phyloP scores from a whole-genome alignment of 2,888 invertebrate genomes.

The Caprella mutica region DNA sequence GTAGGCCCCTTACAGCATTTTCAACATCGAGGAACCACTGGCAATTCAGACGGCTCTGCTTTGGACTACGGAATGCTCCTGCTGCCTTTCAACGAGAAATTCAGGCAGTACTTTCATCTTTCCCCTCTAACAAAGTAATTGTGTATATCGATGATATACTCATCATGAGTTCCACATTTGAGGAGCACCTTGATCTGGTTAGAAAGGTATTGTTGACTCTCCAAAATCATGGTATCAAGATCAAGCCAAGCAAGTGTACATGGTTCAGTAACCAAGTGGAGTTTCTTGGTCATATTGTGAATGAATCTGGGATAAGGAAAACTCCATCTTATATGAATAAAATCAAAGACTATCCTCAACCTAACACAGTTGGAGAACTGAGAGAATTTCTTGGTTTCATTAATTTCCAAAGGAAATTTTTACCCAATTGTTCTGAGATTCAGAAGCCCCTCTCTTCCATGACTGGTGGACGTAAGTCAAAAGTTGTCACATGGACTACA shows the following conservation, averaged over 20 bases:
- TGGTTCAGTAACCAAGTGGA: neutral
- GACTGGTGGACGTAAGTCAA: neutral
- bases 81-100: conserved; percentile 7
- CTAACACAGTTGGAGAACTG: neutral
- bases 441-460: neutral
- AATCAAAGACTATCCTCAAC: neutral
- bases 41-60: neutral
- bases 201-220: neutral
- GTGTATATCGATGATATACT: neutral
- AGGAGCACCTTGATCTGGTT: neutral
- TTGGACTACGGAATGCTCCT: neutral
- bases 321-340: neutral
- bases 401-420: neutral
- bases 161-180: neutral
- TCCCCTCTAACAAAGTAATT: conserved; percentile 3
- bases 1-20: neutral
- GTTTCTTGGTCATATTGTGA: conserved; percentile 2
- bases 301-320: conserved; percentile 3
- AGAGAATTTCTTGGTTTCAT: neutral
- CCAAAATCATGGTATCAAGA: neutral
- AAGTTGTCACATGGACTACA: neutral
- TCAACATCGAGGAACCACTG: conserved; percentile 1
- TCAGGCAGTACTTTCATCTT: neutral
- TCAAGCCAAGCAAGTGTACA: neutral
- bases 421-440: neutral